Percentiles rank a stretch among this genome's conserved stretches.
These are phyloP conservation scores for Gryllus bimaculatus DNA, from an alignment of 1,140 invertebrate genomes.

Conservation along the genomic window DNA sequence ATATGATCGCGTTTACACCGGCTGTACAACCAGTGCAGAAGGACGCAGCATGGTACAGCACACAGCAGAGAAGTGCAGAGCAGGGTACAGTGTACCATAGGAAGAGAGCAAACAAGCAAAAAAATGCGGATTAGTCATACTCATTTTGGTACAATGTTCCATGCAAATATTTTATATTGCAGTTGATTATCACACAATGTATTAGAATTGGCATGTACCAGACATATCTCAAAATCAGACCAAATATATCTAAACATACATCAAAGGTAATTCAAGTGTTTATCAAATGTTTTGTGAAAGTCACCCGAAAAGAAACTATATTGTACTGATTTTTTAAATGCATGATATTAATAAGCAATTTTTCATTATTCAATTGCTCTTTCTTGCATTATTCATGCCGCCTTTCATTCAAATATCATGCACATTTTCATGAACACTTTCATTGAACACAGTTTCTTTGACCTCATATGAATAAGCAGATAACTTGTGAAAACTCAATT, in stretches of 20 bases:
- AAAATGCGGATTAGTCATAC: not conserved
- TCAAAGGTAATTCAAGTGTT: not conserved
- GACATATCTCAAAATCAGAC: too few species aligned
- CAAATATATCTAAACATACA: not conserved
- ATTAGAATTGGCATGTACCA: too few species aligned
- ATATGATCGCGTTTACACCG: conserved; percentile 65
- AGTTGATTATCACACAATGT: too few species aligned
- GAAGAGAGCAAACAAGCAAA: not conserved
- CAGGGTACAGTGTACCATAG: not conserved
- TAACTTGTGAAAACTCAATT: too few species aligned
- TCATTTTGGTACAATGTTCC: not conserved
- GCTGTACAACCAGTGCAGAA: conserved; percentile 35
- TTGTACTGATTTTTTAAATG: too few species aligned
- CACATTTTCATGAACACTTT: not conserved
- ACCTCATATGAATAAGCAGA: too few species aligned
- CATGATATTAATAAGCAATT: too few species aligned
- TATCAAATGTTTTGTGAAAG: too few species aligned
- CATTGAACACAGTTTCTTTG: too few species aligned
- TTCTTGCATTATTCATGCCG: not conserved
- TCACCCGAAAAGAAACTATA: too few species aligned
- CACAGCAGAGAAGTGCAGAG: not conserved
- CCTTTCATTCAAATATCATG: not conserved
- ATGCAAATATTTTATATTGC: not conserved
- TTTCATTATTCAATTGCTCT: too few species aligned
- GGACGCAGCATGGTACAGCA: not conserved